Base-by-base conservation (phyloP, 2,888 invertebrate species). In the Siphonodentalium dalli region DNA sequence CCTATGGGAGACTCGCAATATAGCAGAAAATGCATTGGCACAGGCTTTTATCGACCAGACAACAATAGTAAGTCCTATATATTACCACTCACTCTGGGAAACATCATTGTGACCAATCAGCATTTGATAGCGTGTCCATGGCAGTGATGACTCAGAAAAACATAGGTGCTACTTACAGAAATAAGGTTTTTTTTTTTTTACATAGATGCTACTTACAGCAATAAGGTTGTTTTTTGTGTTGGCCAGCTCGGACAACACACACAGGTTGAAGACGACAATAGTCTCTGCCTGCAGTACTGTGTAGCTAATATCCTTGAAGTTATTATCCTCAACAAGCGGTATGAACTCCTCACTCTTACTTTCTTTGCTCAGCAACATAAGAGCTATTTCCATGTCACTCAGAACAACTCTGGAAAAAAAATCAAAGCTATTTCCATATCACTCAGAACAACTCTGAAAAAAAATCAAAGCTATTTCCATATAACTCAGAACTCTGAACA, bases 201-300 rank as follows among this genome's bases (percentile, higher is more conserved):
- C 13, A 42, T 5, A 11, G 2, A 28, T 21, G 31, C 23, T 47
- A 44, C 75, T 69, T 66, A 83, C 83, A 41, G 92, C 93, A 67
- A 96, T 94, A 43, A 96, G 90, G 0, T 94, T 95, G 68, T 91
- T 92, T 61, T 93, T 93, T 33, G 92, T 90, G 81, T 92, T 94
- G 4, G 85, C 86, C 62, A 95, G 85, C 65, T 92, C 91, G 0
- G 91, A 89, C 53, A 96, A 82, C 58, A 91, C 91, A 69, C 90
- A 87, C 21, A 94, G 82, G 71, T 91, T 87, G 80, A 93, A 93
- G 61, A 90, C 84, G 3, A 92, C 84, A 61, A 89, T 87, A 46
- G 87, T 84, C 76, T 91, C 89, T 1, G 89, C 89, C 75, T 90
- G 86, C 53, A 84, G 82, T 49, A 80, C 47, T 21, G 58, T 66